These are phyloP conservation scores for Actinernus sp. DNA, from an alignment of 92 coral and sea anemone genomes.

Conservation along the genomic window DNA sequence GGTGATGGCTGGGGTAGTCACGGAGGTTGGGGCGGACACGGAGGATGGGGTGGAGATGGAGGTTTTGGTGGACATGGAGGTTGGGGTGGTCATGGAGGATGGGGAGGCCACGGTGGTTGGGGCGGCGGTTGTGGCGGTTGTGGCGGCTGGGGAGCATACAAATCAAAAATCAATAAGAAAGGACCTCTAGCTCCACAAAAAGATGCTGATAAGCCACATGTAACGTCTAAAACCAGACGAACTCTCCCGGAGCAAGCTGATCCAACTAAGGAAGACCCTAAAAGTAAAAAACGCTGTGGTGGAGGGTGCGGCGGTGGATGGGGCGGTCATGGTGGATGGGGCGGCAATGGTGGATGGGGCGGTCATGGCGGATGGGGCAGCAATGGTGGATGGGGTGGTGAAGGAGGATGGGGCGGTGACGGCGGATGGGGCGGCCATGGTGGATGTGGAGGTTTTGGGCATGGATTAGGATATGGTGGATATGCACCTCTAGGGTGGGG, in stretches of 20 bases:
- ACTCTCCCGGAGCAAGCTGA: conserved; percentile 6
- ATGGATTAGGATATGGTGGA: conserved; percentile 77
- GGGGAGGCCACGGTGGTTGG: conserved; percentile 52
- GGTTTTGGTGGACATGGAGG: conserved; percentile 37
- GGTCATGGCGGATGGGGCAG: conserved; percentile 84
- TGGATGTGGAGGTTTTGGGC: conserved; percentile 67
- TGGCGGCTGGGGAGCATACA: conserved; percentile 47
- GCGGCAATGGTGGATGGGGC: conserved; percentile 78
- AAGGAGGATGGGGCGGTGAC: conserved; percentile 70
- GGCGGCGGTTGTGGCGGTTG: conserved; percentile 46
- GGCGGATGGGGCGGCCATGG: conserved; percentile 69
- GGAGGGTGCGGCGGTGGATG: conserved; percentile 71
- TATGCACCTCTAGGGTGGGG: conserved; percentile 84
- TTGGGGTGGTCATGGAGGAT: conserved; percentile 40
- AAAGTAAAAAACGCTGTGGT: conserved; percentile 67
- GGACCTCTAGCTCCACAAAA: conserved; percentile 3
- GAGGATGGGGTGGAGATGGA: conserved; percentile 49
- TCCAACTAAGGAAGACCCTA: conserved; percentile 25
- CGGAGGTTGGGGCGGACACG: conserved; percentile 23
- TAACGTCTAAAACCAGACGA: conserved; percentile 13
- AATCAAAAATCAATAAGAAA: conserved; percentile 68
- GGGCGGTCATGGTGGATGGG: conserved; percentile 71
- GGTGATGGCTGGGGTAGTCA: conserved; percentile 5
- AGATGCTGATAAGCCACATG: conserved; percentile 8
- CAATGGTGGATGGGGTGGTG: conserved; percentile 64